Evolutionary conservation across 2,113 vertebrate species (phyloP).

Genomic region (Tragelaphus scriptus): DNA sequence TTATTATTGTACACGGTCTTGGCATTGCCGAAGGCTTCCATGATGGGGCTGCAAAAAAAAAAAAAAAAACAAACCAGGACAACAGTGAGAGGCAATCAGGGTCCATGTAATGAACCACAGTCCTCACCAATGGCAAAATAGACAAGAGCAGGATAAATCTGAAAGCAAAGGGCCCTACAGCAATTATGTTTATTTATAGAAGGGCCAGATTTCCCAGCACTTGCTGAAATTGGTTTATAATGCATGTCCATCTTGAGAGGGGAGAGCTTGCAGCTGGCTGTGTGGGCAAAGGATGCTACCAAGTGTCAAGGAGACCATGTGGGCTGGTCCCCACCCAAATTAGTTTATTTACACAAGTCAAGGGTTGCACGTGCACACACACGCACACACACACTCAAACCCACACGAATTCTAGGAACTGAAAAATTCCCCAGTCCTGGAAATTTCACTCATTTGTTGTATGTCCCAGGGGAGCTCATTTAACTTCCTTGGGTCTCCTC

Average conservation of each 20-base stretch:
- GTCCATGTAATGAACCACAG: neutral
- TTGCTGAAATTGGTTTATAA: neutral
- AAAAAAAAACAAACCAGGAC: neutral
- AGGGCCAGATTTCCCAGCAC: neutral
- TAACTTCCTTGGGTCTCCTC: neutral
- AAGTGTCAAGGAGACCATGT: fast-evolving
- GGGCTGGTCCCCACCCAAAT: fast-evolving
- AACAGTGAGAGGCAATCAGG: neutral
- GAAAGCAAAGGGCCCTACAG: neutral
- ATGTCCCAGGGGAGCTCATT: neutral
- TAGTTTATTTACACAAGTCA: fast-evolving
- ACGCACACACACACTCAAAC: fast-evolving
- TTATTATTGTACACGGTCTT: slow-evolving; percentile 99
- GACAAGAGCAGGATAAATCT: neutral
- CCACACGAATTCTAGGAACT: neutral
- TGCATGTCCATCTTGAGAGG: fast-evolving
- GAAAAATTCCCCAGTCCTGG: neutral
- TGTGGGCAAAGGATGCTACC: fast-evolving
- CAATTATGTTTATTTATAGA: neutral
- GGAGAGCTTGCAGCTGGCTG: neutral
- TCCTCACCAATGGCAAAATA: neutral
- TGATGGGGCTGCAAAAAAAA: slow-evolving; percentile 89
- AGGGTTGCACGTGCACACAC: fast-evolving
- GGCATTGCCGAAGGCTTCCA: slow-evolving; percentile 98
- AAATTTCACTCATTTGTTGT: neutral